Evolutionary conservation across 2,888 invertebrate genomes (phyloP).

Genomic region (Perdita meconis): DNA sequence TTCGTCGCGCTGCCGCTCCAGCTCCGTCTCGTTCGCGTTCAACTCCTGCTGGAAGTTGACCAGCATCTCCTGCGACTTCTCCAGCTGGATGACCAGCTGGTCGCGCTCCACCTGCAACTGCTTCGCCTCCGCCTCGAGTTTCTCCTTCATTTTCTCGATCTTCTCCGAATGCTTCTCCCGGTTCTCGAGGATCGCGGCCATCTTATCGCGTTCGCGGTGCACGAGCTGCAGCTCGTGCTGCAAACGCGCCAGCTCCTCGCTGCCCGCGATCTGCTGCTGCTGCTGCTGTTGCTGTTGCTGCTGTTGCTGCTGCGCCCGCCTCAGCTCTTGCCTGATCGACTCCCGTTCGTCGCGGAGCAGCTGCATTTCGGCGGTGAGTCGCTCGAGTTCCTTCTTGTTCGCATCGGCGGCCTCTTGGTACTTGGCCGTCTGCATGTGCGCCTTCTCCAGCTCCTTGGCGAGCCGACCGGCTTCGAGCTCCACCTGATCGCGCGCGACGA

Average conservation of each 20-base stretch:
- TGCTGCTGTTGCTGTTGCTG: conserved; percentile 87
- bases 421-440: conserved; percentile 92
- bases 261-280: conserved; percentile 89
- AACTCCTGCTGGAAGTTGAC: conserved; percentile 97
- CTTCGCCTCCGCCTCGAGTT: conserved; percentile 93
- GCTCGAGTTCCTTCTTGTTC: conserved; percentile 93
- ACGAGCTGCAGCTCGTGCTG: conserved; percentile 91
- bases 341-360: conserved; percentile 93
- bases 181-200: conserved; percentile 91
- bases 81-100: conserved; percentile 94
- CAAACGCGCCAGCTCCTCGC: conserved; percentile 89
- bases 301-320: conserved; percentile 87
- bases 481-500: conserved; percentile 92
- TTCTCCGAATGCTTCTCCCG: conserved; percentile 92
- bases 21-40: conserved; percentile 92
- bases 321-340: conserved; percentile 88
- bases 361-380: conserved; percentile 92
- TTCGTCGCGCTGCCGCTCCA: conserved; percentile 92
- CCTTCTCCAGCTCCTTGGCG: conserved; percentile 94
- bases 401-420: conserved; percentile 93
- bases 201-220: conserved; percentile 90
- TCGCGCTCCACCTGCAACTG: conserved; percentile 94
- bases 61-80: conserved; percentile 96
- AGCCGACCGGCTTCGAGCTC: conserved; percentile 94
- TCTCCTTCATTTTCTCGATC: conserved; percentile 93